These are phyloP conservation scores for Tyto alba DNA, from an alignment of 2,113 vertebrate genomes.

Conservation along the genomic window DNA sequence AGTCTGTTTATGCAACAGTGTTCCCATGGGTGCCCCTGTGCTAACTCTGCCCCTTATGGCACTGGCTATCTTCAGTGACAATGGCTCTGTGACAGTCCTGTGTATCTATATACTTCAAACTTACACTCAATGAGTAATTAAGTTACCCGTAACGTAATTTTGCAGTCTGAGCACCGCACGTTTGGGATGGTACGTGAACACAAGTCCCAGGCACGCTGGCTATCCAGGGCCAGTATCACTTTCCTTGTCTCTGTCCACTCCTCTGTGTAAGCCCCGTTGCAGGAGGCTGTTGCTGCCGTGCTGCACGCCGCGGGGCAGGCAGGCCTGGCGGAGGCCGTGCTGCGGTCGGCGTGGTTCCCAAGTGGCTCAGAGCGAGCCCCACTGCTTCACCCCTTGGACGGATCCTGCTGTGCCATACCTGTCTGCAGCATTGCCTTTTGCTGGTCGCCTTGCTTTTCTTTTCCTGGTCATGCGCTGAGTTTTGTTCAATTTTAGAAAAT, in stretches of 20 bases:
- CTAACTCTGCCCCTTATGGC: background rate
- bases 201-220: background rate
- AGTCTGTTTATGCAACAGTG: background rate
- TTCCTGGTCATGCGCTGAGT: background rate
- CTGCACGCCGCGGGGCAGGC: accelerated
- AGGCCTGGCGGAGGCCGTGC: background rate
- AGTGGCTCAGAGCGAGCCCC: accelerated
- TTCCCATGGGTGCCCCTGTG: background rate
- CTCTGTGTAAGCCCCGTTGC: background rate
- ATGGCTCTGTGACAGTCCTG: background rate
- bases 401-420: background rate
- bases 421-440: background rate
- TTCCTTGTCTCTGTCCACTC: background rate
- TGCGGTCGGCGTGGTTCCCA: background rate
- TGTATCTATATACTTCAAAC: background rate
- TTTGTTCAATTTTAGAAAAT: background rate
- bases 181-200: background rate
- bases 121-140: background rate
- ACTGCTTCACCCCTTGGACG: background rate
- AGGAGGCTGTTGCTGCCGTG: background rate
- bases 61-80: accelerated
- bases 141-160: background rate
- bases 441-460: background rate
- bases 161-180: background rate
- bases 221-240: background rate